phyloP scores from a whole-genome alignment of 2,797 vertebrate species.

The Schizothorax lantsangensis region DNA sequence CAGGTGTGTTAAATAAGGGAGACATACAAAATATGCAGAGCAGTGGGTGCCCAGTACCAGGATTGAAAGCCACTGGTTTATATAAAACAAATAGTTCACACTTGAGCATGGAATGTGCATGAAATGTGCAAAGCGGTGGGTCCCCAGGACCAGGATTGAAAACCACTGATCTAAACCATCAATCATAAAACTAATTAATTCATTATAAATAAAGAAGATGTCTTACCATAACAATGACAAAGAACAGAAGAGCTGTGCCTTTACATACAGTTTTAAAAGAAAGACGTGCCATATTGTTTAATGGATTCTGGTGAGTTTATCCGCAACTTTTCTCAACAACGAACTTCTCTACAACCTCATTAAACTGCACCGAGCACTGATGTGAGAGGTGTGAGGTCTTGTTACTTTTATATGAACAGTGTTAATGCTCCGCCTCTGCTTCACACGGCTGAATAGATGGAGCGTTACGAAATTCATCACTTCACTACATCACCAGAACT shows the following conservation, averaged over 20 bases:
- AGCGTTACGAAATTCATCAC: neutral
- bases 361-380: neutral
- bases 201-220: neutral
- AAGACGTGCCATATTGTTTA: constrained; percentile 8
- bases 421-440: constrained; percentile 6
- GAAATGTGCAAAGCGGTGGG: too few relatives aligned
- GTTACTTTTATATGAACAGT: neutral
- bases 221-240: constrained; percentile 22
- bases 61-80: too few relatives aligned
- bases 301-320: neutral
- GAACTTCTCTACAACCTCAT: neutral
- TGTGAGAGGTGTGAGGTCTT: neutral
- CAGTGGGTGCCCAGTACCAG: too few relatives aligned
- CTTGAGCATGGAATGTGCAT: too few relatives aligned
- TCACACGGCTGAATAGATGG: neutral
- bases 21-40: too few relatives aligned
- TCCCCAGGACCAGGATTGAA: too few relatives aligned
- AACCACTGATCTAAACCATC: neutral
- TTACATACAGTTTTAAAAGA: neutral
- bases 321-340: neutral
- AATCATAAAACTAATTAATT: neutral
- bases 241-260: neutral
- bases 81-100: too few relatives aligned
- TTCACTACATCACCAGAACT: neutral
- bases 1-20: too few relatives aligned